Percentiles rank a stretch among this genome's conserved stretches.
Evolutionary conservation across 2,888 invertebrate species (phyloP).

Genomic region (Meliscaeva auricollis): DNA sequence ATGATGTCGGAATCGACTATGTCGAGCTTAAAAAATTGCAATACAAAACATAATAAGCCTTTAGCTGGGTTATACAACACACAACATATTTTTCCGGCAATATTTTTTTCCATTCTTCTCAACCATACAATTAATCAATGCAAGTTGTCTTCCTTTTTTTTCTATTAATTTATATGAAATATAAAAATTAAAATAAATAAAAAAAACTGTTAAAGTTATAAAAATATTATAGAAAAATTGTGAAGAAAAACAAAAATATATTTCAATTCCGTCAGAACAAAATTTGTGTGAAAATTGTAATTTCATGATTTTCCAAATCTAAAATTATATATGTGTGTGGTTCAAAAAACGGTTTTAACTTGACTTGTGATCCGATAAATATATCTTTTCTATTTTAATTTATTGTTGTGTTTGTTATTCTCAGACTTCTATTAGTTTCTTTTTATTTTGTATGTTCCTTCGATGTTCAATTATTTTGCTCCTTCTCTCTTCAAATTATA

Average conservation of each 20-base stretch:
- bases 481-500: slow-evolving; percentile 2
- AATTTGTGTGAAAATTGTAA: neutral
- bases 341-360: neutral
- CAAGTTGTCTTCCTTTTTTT: slow-evolving; percentile 48
- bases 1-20: slow-evolving; percentile 69
- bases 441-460: too few species aligned
- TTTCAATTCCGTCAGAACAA: slow-evolving; percentile 41
- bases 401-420: slow-evolving; percentile 39
- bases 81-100: slow-evolving; percentile 79
- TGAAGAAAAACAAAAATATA: neutral
- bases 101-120: slow-evolving; percentile 77
- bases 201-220: neutral
- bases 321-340: too few species aligned
- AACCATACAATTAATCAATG: slow-evolving; percentile 74
- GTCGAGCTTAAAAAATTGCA: slow-evolving; percentile 64
- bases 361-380: neutral
- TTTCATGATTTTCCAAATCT: too few species aligned
- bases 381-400: neutral
- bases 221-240: neutral
- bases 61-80: slow-evolving; percentile 80
- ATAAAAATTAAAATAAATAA: slow-evolving; percentile 8
- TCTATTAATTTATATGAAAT: neutral
- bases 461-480: slow-evolving; percentile 10
- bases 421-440: slow-evolving; percentile 26
- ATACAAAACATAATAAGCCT: slow-evolving; percentile 81